Base-by-base conservation (phyloP, 2,888 invertebrate species). In the Drosophila setosimentum region DNA sequence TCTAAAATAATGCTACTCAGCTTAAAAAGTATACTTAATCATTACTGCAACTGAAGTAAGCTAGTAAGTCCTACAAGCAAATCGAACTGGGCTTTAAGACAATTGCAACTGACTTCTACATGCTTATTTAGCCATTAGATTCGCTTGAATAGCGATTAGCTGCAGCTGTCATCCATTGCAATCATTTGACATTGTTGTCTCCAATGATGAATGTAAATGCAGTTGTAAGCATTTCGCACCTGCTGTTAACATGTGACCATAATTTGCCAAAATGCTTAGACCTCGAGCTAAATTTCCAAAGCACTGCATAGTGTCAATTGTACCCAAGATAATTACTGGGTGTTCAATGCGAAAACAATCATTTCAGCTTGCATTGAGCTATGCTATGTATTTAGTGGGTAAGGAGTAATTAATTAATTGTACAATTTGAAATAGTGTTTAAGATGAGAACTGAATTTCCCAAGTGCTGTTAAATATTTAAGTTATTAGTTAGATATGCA, bases 161-260 rank as follows among this genome's bases (percentile, higher is more conserved):
- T 53, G 37, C 51, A 60, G 55, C 55, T 59, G 58, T 49, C 37
- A 45, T 24, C 33, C 21, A 29, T 7, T 24, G 45, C 7, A 24
- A 24, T 30, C 42, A 30, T 16, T 30, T 24, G 5, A 5, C 35
- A 40, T 30, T 24, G 21, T 27, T 54, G 24, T 27, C 62, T 49
- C 65, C 33, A 71, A 73, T 71, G 57, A 71, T 66, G 72, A 61
- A 64, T 76, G 68, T 50, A 82, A 83, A 85, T 78, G 78, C 83
- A 73, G 70, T 35, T 74, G 81, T 69, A 76, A 88, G 81, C 87
- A 83, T 58, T 88, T 84, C 72, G 76, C 89, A 88, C 89, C 89
- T 88, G 87, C 37, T 54, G n/a, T 69, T 66, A 68, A 66, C 83
- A 45, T 68, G 58, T 70, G 55, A 81, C 70, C 76, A 79, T 87